phyloP scores from a whole-genome alignment of 2,797 vertebrate genomes.

The Acomys russatus region DNA sequence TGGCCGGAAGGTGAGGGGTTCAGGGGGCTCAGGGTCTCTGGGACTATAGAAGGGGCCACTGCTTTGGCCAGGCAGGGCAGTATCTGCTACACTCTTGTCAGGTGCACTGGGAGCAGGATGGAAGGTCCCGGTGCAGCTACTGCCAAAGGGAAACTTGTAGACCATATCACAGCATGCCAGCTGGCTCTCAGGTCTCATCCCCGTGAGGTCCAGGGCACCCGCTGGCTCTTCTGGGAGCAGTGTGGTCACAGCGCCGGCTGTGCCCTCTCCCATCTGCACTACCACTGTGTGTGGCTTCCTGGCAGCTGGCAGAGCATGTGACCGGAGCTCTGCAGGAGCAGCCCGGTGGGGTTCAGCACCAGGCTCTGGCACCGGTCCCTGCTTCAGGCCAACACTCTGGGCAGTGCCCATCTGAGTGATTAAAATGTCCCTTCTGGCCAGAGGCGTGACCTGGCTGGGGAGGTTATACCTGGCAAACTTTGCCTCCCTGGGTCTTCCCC shows the following conservation, averaged over 20 bases:
- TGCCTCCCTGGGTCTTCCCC: slow-evolving; percentile 93
- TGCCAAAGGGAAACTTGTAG: slow-evolving; percentile 97
- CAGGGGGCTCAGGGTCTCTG: slow-evolving; percentile 91
- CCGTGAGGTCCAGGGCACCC: slow-evolving; percentile 96
- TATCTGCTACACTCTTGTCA: slow-evolving; percentile 91
- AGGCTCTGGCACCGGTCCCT: slow-evolving; percentile 90
- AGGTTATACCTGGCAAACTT: slow-evolving; percentile 96
- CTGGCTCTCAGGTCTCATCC: slow-evolving; percentile 96
- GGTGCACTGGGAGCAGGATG: slow-evolving; percentile 92
- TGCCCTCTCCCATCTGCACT: slow-evolving; percentile 95
- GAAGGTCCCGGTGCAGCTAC: slow-evolving; percentile 95
- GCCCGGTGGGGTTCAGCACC: slow-evolving; percentile 92
- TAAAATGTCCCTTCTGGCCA: slow-evolving; percentile 95
- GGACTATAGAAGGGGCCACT: slow-evolving; percentile 89
- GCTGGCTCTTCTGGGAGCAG: slow-evolving; percentile 94
- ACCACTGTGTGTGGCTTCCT: slow-evolving; percentile 97
- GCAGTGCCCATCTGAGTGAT: slow-evolving; percentile 91
- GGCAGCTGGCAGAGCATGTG: slow-evolving; percentile 92
- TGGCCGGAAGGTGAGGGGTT: slow-evolving; percentile 92
- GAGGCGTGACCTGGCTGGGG: slow-evolving; percentile 94
- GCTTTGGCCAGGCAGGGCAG: slow-evolving; percentile 86
- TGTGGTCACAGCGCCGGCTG: slow-evolving; percentile 93
- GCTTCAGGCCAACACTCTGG: slow-evolving; percentile 90
- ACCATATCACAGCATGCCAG: slow-evolving; percentile 98
- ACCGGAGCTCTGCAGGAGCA: slow-evolving; percentile 94